phyloP scores from a whole-genome alignment of 2,888 invertebrate species.

The Stegophylla sp. region DNA sequence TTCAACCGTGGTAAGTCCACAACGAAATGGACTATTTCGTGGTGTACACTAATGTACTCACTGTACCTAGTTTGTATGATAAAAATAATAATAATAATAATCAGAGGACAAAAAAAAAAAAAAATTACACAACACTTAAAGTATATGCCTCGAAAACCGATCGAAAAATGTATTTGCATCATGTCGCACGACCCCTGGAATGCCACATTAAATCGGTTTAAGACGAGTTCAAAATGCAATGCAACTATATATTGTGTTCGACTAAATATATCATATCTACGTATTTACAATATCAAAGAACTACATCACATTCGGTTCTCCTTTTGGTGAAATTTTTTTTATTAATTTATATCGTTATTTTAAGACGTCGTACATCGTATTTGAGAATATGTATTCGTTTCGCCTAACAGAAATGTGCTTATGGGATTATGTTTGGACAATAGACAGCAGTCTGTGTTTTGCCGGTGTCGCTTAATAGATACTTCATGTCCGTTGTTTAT shows the following conservation, averaged over 20 bases:
- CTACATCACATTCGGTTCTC: neutral
- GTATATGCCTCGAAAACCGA: neutral
- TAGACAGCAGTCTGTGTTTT: neutral
- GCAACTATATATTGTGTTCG: neutral
- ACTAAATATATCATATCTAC: no score
- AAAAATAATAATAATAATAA: neutral
- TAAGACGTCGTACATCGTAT: neutral
- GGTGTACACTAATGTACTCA: slow-evolving; percentile 4
- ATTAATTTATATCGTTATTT: neutral
- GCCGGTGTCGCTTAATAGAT: slow-evolving; percentile 4
- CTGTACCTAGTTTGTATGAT: neutral
- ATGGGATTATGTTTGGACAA: slow-evolving; percentile 27
- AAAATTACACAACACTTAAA: neutral
- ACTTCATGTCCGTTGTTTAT: slow-evolving; percentile 1
- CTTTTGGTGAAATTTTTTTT: neutral
- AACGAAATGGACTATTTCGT: slow-evolving; percentile 54
- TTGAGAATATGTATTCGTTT: slow-evolving; percentile 7
- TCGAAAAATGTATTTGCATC: neutral
- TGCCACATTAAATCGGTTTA: neutral
- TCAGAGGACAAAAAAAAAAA: neutral
- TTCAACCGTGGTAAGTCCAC: slow-evolving; percentile 55
- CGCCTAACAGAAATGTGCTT: neutral
- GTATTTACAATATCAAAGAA: no score
- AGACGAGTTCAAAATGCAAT: slow-evolving; percentile 12
- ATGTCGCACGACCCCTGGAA: neutral